A percentile compares a stretch with the other conserved stretches of the same genome.
Evolutionary conservation across 30 jellyfish, hydroid and myxozoan species (phyloP).

Genomic region (Hydractinia echinata): DNA sequence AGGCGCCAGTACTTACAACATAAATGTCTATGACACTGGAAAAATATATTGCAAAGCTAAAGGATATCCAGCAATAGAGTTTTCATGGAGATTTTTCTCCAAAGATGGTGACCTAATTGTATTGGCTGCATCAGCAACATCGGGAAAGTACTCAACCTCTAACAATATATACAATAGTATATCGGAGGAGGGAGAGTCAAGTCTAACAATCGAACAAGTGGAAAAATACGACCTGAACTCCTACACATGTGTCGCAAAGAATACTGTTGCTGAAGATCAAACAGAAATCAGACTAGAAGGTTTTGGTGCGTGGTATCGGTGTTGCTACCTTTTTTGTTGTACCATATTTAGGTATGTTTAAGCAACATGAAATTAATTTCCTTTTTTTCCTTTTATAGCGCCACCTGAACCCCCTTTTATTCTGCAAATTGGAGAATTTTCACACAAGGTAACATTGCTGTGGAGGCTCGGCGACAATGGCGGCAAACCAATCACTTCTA

Average conservation of each 20-base stretch:
- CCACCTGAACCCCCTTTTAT: constrained; percentile 7
- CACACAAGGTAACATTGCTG: constrained; percentile 13
- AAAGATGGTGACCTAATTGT: neutral
- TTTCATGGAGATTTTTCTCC: neutral
- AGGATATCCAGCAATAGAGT: constrained; percentile 4
- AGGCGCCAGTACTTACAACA: neutral
- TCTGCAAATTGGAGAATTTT: too few species aligned
- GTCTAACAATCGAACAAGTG: constrained; percentile 6
- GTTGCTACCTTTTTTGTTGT: too few species aligned
- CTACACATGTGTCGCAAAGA: neutral
- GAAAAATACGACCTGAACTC: neutral
- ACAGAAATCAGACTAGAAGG: neutral
- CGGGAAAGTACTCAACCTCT: neutral
- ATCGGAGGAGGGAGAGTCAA: neutral
- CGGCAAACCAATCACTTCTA: constrained; percentile 27
- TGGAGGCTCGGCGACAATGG: constrained; percentile 37
- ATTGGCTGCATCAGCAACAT: neutral
- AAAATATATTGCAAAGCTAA: constrained; percentile 3
- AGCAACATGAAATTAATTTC: too few species aligned
- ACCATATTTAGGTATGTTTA: too few species aligned
- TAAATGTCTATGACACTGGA: constrained; percentile 7
- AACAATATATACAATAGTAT: neutral
- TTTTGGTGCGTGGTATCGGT: neutral
- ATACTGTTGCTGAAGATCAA: neutral
- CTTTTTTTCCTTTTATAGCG: neutral